Percentiles rank a stretch among this genome's conserved stretches.
phyloP scores from a whole-genome alignment of 2,797 vertebrate species.

The Podargus strigoides region DNA sequence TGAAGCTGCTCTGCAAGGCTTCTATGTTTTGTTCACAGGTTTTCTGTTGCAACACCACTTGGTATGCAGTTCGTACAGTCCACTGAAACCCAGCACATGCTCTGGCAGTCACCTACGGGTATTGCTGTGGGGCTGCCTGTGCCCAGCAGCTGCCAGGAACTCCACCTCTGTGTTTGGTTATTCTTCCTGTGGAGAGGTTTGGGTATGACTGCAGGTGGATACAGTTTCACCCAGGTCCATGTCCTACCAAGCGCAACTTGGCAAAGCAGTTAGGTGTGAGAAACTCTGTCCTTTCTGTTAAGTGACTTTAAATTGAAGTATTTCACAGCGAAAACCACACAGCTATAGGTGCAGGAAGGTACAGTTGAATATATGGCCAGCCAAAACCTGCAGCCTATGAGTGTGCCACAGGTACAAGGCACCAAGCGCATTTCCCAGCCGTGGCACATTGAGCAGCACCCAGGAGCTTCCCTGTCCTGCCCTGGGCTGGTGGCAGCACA shows the following conservation, averaged over 20 bases:
- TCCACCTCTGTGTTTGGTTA: not conserved
- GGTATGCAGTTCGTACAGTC: not conserved
- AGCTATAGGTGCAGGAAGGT: no score
- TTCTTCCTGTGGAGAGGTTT: not conserved
- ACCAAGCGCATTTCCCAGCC: fast-evolving
- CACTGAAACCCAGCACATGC: not conserved
- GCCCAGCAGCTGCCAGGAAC: not conserved
- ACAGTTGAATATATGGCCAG: not conserved
- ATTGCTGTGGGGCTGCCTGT: not conserved
- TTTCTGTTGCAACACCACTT: not conserved
- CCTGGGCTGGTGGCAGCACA: no score
- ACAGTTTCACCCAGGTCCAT: fast-evolving
- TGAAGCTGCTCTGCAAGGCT: not conserved
- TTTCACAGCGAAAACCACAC: not conserved
- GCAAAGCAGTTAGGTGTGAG: not conserved
- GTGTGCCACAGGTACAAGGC: fast-evolving
- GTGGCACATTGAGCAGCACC: fast-evolving
- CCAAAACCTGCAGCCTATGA: not conserved
- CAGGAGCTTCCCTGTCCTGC: not conserved
- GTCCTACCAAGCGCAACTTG: not conserved
- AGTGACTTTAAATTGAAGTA: not conserved
- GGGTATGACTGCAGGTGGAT: not conserved
- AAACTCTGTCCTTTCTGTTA: not conserved
- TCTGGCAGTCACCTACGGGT: not conserved
- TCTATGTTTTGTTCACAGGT: not conserved